phyloP scores from a whole-genome alignment of 2,797 vertebrate genomes.

The Myotis myotis region DNA sequence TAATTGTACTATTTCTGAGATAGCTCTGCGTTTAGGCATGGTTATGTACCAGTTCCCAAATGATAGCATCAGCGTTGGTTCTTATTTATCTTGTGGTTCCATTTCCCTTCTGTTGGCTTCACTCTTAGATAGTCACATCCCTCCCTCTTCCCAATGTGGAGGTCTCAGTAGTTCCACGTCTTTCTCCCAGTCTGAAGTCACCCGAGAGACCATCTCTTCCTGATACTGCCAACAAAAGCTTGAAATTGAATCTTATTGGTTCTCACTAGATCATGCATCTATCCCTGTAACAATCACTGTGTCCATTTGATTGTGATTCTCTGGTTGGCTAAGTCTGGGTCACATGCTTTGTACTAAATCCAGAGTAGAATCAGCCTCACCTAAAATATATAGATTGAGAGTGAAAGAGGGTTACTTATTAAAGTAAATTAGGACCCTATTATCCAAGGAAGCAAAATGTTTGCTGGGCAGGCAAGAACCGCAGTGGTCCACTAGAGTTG shows the following conservation, averaged over 20 bases:
- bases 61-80: background rate
- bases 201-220: background rate
- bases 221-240: background rate
- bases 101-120: background rate
- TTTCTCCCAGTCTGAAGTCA: background rate
- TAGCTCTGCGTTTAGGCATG: background rate
- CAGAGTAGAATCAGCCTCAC: background rate
- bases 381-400: background rate
- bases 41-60: background rate
- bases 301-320: background rate
- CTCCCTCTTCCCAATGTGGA: background rate
- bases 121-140: no score
- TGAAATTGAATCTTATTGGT: background rate
- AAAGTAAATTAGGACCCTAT: background rate
- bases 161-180: background rate
- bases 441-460: background rate
- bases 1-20: background rate
- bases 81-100: accelerated
- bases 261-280: background rate
- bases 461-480: background rate
- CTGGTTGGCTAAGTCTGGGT: background rate
- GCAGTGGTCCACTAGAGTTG: background rate
- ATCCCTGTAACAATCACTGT: background rate
- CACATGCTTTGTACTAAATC: background rate
- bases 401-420: background rate